Evolutionary conservation across 2,888 invertebrate genomes (phyloP).

Genomic region (Catotricha subobsoleta): DNA sequence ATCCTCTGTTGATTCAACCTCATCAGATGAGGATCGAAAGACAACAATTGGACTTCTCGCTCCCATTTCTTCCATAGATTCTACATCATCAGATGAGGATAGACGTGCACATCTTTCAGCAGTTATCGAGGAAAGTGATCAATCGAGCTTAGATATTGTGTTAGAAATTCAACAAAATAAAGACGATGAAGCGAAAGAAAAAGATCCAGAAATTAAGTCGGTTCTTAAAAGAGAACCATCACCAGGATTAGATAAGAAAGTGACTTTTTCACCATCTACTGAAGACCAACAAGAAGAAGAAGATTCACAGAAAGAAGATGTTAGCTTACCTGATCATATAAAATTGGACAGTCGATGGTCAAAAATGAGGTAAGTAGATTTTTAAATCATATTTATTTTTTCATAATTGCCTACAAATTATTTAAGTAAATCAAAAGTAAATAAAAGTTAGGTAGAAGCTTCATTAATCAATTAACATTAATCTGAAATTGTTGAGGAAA

Average conservation of each 20-base stretch:
- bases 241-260: slow-evolving; percentile 28
- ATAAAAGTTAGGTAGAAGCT: too few species aligned
- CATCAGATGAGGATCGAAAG: background rate
- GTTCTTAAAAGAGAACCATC: slow-evolving; percentile 29
- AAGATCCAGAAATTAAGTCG: slow-evolving; percentile 21
- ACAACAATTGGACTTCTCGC: slow-evolving; percentile 16
- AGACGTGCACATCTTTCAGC: slow-evolving; percentile 19
- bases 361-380: slow-evolving; percentile 33
- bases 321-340: slow-evolving; percentile 25
- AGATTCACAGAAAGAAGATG: slow-evolving; percentile 25
- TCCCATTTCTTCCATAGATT: slow-evolving; percentile 28
- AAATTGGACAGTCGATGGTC: slow-evolving; percentile 19
- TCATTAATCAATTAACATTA: too few species aligned
- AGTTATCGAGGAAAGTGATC: slow-evolving; percentile 24
- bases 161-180: slow-evolving; percentile 15
- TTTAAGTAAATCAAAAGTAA: too few species aligned
- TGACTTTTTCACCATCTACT: slow-evolving; percentile 33
- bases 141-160: slow-evolving; percentile 13
- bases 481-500: too few species aligned
- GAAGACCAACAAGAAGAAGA: slow-evolving; percentile 19
- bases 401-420: background rate
- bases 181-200: slow-evolving; percentile 26
- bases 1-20: background rate
- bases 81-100: slow-evolving; percentile 28
- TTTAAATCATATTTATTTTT: background rate